Base-by-base conservation (phyloP, 2,888 invertebrate species). In the Tholera decimalis region DNA sequence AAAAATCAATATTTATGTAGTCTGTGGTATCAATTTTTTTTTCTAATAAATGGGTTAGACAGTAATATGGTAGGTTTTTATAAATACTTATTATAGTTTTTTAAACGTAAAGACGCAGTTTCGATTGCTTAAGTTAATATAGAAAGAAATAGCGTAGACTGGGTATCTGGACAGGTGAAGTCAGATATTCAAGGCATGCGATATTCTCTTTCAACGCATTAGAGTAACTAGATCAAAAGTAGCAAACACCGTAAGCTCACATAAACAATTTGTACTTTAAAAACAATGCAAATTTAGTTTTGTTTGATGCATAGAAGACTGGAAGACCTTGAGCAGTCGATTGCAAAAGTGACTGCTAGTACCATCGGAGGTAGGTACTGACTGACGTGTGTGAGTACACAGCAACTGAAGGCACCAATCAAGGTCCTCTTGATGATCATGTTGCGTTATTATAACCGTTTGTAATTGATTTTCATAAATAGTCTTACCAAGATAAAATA, bases 371-470 rank as follows among this genome's bases (percentile, higher is more conserved):
- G 15, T 35, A 43, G 39, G 15, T 41, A 55, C 22, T 9, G n/a
- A 37, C 22, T 35, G 37, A 65, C 20, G 39, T n/a, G n/a, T n/a
- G n/a, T n/a, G n/a, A n/a, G n/a, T 20, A 49, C n/a, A 41, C 49
- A 26, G 20, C 37, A 18, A 47, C 62, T 28, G 59, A 63, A 55
- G 51, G 51, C 51, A 61, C 37, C 30, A 11, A 63, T 58, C 70
- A 68, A 73, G 73, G 74, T 50, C 43, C 57, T 30, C 22, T 55
- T 68, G 57, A 33, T 73, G 73, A 73, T 55, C 39, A 65, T 26
- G 41, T 73, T 72, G 74, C 68, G 43, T 62, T 74, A 55, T 44
- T 61, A 37, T 51, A 73, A 28, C 13, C 22, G 47, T 41, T 51
- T 9, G 41, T 50, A 55, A 55, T 59, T 44, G 44, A 66, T 58